Evolutionary conservation across 1,140 invertebrate species (phyloP).

Genomic region (Eufriesea mexicana): DNA sequence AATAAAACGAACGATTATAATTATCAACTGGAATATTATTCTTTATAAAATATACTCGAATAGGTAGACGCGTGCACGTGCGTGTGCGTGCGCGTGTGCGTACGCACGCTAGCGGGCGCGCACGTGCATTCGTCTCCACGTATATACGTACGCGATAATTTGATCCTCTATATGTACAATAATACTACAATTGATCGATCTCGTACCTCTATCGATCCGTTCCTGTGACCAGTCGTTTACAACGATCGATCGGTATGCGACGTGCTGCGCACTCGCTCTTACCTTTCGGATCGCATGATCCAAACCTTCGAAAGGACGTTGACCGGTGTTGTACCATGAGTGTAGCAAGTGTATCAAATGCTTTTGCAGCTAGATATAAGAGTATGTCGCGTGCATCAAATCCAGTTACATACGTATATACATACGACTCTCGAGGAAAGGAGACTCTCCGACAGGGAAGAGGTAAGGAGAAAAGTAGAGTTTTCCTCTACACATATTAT

Average conservation of each 20-base stretch:
- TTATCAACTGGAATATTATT: background rate
- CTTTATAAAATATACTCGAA: too few species aligned
- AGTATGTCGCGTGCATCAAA: slow-evolving; percentile 8
- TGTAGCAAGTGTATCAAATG: slow-evolving; percentile 43
- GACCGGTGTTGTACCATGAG: slow-evolving; percentile 67
- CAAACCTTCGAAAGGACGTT: slow-evolving; percentile 79
- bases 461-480: background rate
- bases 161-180: background rate
- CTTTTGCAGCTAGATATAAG: slow-evolving; percentile 12
- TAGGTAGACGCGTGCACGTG: background rate
- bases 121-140: too few species aligned
- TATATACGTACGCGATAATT: too few species aligned
- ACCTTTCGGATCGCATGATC: slow-evolving; percentile 66
- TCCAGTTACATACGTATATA: background rate
- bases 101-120: rapidly evolving
- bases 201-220: slow-evolving; percentile 45
- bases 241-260: slow-evolving; percentile 73
- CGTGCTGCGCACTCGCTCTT: slow-evolving; percentile 66
- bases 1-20: background rate
- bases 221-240: slow-evolving; percentile 62
- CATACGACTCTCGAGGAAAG: background rate
- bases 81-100: too few species aligned
- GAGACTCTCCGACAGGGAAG: background rate
- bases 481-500: background rate
- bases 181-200: background rate